phyloP scores from a whole-genome alignment of 2,888 invertebrate genomes.

The Azorinus chamasolen region DNA sequence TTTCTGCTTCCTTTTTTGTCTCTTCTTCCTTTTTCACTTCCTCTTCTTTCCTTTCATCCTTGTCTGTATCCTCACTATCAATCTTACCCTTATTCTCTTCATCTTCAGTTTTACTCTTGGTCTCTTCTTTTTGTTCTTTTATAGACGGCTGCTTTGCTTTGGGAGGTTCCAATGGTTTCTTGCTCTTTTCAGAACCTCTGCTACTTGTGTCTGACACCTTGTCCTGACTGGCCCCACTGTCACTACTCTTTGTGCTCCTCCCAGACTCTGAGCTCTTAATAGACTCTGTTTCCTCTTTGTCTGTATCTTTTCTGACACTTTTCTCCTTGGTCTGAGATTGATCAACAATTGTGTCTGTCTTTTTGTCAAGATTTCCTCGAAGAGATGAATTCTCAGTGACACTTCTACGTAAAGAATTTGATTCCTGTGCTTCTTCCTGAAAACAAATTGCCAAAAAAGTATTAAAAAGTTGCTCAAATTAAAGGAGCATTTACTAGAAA shows the following conservation, averaged over 20 bases:
- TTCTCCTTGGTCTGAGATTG: constrained; percentile 1
- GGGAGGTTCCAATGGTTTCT: constrained; percentile 34
- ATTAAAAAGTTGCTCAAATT: too few species aligned
- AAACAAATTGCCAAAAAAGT: too few species aligned
- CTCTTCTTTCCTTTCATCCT: constrained; percentile 22
- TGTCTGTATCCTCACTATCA: constrained; percentile 23
- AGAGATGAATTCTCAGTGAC: constrained; percentile 12
- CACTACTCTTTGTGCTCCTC: too few species aligned
- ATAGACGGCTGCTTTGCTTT: constrained; percentile 23
- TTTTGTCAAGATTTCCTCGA: constrained; percentile 10
- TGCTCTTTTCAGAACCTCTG: constrained; percentile 4
- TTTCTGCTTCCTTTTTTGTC: neutral
- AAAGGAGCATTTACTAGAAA: too few species aligned
- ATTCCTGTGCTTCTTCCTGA: constrained; percentile 17
- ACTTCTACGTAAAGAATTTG: constrained; percentile 5
- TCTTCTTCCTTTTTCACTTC: constrained; percentile 20
- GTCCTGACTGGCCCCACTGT: too few species aligned
- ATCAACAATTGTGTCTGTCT: neutral
- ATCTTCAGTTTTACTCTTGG: constrained; percentile 12
- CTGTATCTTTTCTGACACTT: neutral
- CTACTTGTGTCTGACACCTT: neutral
- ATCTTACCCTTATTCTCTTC: constrained; percentile 31
- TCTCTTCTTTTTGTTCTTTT: constrained; percentile 33
- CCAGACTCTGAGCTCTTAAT: too few species aligned
- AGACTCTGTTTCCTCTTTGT: constrained; percentile 14